Evolutionary conservation across 1,140 invertebrate genomes (phyloP).

Genomic region (silkworm (Bombyx mori)): DNA sequence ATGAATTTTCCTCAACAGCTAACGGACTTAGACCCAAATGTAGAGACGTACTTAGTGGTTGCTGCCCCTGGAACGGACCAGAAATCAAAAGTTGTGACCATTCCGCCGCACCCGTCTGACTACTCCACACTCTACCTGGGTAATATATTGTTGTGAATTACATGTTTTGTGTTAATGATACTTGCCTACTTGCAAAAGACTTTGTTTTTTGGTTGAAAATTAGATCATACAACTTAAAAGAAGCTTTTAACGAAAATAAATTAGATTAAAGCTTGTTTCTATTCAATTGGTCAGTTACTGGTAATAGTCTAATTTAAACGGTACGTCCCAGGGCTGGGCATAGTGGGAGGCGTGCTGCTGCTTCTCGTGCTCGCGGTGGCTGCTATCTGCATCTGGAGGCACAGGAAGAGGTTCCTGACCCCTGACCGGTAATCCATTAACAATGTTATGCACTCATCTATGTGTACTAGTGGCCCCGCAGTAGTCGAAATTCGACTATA

Average conservation of each 20-base stretch:
- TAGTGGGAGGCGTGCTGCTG: slow-evolving; percentile 20
- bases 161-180: too few relatives aligned
- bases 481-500: too few relatives aligned
- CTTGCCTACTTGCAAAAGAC: too few relatives aligned
- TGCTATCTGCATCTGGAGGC: slow-evolving; percentile 29
- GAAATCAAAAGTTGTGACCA: slow-evolving; percentile 31
- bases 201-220: too few relatives aligned
- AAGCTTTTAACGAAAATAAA: too few relatives aligned
- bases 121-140: slow-evolving; percentile 26
- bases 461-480: too few relatives aligned
- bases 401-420: slow-evolving; percentile 18
- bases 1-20: slow-evolving; percentile 18
- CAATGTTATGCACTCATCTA: neutral
- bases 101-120: slow-evolving; percentile 25
- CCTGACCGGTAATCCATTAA: slow-evolving; percentile 15
- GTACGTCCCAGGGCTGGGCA: slow-evolving; percentile 24
- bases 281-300: too few relatives aligned
- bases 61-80: slow-evolving; percentile 17
- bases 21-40: slow-evolving; percentile 20
- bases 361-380: slow-evolving; percentile 16
- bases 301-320: neutral
- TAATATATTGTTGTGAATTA: slow-evolving; percentile 8
- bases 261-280: too few relatives aligned
- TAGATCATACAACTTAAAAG: too few relatives aligned
- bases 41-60: slow-evolving; percentile 44